phyloP scores from a whole-genome alignment of 2,888 invertebrate species.

The Arrhopalites spinosus region DNA sequence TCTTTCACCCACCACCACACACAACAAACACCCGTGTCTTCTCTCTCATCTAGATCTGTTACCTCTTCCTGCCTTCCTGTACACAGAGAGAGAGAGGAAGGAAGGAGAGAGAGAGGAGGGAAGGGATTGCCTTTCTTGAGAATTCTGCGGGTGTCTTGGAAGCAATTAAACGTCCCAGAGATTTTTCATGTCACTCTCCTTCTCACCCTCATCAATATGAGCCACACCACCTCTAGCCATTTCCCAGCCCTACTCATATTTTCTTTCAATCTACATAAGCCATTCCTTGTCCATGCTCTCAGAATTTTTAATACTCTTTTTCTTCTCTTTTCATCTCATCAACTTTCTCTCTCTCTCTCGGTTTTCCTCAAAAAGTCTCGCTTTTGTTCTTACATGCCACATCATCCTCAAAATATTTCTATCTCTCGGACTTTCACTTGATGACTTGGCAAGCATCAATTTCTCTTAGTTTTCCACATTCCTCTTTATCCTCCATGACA shows the following conservation, averaged over 20 bases:
- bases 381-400: background rate
- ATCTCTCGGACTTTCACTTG: too few relatives aligned
- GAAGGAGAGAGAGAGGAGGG: background rate
- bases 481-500: too few relatives aligned
- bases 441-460: too few relatives aligned
- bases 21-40: background rate
- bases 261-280: constrained; percentile 57
- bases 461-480: too few relatives aligned
- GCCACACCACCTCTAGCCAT: constrained; percentile 54
- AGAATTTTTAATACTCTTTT: constrained; percentile 55
- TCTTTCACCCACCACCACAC: background rate
- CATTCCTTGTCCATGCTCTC: constrained; percentile 51
- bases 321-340: constrained; percentile 1
- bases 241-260: constrained; percentile 55
- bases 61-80: background rate
- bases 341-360: background rate
- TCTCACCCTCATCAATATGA: constrained; percentile 54
- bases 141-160: constrained; percentile 56
- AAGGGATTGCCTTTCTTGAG: constrained; percentile 46
- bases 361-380: background rate
- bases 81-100: background rate
- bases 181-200: constrained; percentile 55
- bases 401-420: too few relatives aligned
- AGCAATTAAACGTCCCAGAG: constrained; percentile 56
- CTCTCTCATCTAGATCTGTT: background rate